Conservation (phyloP, 2,797 vertebrate genomes). For the Octomys mimax region DNA sequence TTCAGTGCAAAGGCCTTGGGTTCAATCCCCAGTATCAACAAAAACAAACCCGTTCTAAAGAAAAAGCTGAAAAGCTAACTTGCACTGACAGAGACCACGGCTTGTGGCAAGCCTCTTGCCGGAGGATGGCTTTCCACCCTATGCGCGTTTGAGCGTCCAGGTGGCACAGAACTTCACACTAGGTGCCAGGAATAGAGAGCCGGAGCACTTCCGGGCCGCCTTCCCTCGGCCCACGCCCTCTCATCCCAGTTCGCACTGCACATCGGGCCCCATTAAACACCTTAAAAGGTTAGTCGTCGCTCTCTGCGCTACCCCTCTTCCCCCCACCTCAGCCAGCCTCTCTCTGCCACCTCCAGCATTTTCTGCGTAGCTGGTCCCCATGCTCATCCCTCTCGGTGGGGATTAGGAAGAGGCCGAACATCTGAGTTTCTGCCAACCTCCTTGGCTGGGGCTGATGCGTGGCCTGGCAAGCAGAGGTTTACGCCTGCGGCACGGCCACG, state of each 20-base stretch:
- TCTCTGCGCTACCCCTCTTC: background rate
- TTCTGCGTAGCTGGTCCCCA: background rate
- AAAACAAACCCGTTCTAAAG: background rate
- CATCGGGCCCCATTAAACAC: background rate
- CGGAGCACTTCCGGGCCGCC: background rate
- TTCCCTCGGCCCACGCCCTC: no score
- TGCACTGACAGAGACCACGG: background rate
- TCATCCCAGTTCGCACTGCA: accelerated
- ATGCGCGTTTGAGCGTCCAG: background rate
- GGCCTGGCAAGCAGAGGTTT: background rate
- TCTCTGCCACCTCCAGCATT: background rate
- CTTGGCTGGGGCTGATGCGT: background rate
- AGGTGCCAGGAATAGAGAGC: background rate
- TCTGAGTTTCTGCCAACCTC: background rate
- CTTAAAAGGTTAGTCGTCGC: background rate
- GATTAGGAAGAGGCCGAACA: background rate
- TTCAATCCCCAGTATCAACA: background rate
- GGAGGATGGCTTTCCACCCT: background rate
- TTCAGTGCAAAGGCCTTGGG: background rate
- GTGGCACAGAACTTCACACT: background rate
- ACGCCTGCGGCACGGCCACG: background rate
- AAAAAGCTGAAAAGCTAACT: background rate
- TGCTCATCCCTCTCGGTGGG: background rate
- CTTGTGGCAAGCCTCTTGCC: background rate
- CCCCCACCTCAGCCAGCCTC: background rate